Percentiles rank a stretch among this genome's conserved stretches.
These are phyloP conservation scores for Ochropacha duplaris DNA, from an alignment of 2,888 invertebrate genomes.

Conservation along the genomic window DNA sequence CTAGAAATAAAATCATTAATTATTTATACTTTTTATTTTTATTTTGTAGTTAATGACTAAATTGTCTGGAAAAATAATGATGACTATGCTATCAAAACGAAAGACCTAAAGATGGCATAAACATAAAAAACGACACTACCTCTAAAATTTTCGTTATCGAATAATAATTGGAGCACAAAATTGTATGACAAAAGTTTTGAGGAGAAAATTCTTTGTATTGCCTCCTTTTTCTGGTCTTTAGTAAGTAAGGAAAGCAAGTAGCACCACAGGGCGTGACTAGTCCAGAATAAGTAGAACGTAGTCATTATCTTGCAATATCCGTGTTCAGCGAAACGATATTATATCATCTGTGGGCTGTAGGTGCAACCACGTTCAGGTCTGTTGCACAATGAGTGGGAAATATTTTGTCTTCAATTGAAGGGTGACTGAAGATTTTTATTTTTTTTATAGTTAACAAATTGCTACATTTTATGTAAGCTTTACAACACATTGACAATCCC, in stretches of 20 bases:
- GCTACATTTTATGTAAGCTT: too few species aligned
- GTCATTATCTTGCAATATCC: slow-evolving; percentile 66
- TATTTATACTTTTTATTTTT: too few species aligned
- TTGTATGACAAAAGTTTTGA: too few species aligned
- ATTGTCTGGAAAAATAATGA: too few species aligned
- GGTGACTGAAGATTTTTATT: background rate
- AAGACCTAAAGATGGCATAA: background rate
- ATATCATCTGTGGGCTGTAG: slow-evolving; percentile 58
- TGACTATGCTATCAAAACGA: too few species aligned
- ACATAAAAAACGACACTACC: background rate
- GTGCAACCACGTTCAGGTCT: slow-evolving; percentile 49
- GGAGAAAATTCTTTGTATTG: background rate
- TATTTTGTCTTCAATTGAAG: background rate
- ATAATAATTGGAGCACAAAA: background rate
- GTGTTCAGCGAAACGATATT: slow-evolving; percentile 58
- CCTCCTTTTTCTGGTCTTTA: slow-evolving; percentile 5
- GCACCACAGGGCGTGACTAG: slow-evolving; percentile 23
- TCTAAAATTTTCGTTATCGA: background rate
- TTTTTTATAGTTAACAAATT: background rate
- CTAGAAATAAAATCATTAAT: too few species aligned
- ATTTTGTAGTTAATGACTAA: too few species aligned
- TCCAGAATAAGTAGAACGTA: slow-evolving; percentile 62
- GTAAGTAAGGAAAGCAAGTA: background rate
- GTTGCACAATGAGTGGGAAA: slow-evolving; percentile 28
- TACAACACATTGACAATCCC: too few species aligned